Base-by-base conservation (phyloP, 2,113 vertebrate genomes). In the Myrmecophaga tridactyla region DNA sequence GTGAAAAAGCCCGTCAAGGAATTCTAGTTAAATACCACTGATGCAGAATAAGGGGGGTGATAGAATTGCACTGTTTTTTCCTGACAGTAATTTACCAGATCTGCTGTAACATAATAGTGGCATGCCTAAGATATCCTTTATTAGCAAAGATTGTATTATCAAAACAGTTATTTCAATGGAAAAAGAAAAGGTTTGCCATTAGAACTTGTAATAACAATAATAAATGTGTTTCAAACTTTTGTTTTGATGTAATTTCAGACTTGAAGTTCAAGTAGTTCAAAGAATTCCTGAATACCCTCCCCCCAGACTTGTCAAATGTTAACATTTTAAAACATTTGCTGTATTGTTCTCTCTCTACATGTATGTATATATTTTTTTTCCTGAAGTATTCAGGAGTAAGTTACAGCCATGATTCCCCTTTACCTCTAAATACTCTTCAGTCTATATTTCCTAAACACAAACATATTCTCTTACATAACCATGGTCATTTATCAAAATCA, bases 211-310 rank as follows among this genome's bases (percentile, higher is more conserved):
- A 51, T 70, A 87, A 41, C 20, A 72, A 62, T 67, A 82, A 70
- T 9, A 70, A 53, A 70, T 13, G 41, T 39, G 10, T 77, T 67
- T 65, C 69, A 15, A 81, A 93, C 63, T 87, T 86, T 31, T 60
- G 78, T 93, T 84, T 51, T 75, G 43, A 75, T 43, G 75, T 75
- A 92, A 46, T 83, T 62, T 87, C 65, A 70, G 25, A n/a, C 53
- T 87, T 87, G 62, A 82, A 93, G 65, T 93, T 56, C 43, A 88
- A 73, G 43, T 43, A 82, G 67, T 88, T 60, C 43, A 88, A 81
- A 87, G 53, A 88, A 82, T 73, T 73, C 43, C 77, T 65, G 11
- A 92, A 82, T 73, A 53, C 46, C 58, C 65, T 75, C 14, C 29
- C 17, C 27, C 56, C n/a, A 82, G 58, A 83, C 83, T 76, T 56